A percentile compares a stretch with the other conserved stretches of the same genome.
phyloP scores from a whole-genome alignment of 1,140 invertebrate species.

The Drosophila kepulauana region DNA sequence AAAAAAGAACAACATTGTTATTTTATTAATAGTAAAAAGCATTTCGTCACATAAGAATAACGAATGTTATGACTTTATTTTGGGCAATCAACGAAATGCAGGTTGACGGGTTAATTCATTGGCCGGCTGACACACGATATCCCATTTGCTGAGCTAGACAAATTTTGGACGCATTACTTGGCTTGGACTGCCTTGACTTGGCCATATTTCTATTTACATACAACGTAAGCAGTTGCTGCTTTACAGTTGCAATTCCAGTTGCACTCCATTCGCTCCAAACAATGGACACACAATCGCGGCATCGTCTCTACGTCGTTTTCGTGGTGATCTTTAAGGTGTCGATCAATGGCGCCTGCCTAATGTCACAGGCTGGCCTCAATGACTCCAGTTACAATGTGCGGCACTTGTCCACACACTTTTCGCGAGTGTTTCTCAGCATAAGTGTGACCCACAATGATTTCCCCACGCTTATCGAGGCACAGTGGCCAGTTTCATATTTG shows the following conservation, averaged over 20 bases:
- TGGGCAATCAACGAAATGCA: slow-evolving; percentile 13
- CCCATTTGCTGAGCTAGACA: slow-evolving; percentile 42
- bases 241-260: slow-evolving; percentile 37
- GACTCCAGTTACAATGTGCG: slow-evolving; percentile 75
- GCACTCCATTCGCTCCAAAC: slow-evolving; percentile 38
- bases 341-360: slow-evolving; percentile 35
- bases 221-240: slow-evolving; percentile 31
- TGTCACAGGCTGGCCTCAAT: slow-evolving; percentile 64
- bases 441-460: slow-evolving; percentile 57
- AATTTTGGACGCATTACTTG: slow-evolving; percentile 25
- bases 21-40: slow-evolving; percentile 2
- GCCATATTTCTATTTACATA: slow-evolving; percentile 23
- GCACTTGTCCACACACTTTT: slow-evolving; percentile 74
- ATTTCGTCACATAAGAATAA: slow-evolving; percentile 12
- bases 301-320: slow-evolving; percentile 14
- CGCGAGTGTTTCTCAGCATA: slow-evolving; percentile 78
- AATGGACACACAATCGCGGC: slow-evolving; percentile 50
- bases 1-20: slow-evolving; percentile 1
- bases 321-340: slow-evolving; percentile 11
- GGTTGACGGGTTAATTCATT: slow-evolving; percentile 23
- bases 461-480: slow-evolving; percentile 76
- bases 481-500: slow-evolving; percentile 74
- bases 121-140: slow-evolving; percentile 35
- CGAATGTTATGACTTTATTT: slow-evolving; percentile 16
- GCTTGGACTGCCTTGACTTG: slow-evolving; percentile 37